A percentile compares a stretch with the other conserved stretches of the same genome.
phyloP scores from a whole-genome alignment of 2,113 vertebrate species.

The Bos javanicus region DNA sequence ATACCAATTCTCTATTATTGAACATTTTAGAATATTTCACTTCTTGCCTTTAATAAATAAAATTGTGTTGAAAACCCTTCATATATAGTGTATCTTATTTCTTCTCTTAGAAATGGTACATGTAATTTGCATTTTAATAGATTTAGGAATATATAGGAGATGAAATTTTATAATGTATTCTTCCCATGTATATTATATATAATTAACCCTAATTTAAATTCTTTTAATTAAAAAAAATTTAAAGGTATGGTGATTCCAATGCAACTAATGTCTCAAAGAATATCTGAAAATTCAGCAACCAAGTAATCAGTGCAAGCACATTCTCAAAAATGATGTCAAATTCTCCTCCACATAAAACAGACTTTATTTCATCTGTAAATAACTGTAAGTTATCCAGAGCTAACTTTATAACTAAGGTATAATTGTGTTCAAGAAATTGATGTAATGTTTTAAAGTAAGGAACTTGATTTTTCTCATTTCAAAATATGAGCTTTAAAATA shows the following conservation, averaged over 20 bases:
- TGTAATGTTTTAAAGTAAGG: slow-evolving; percentile 1
- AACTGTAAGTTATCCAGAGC: not conserved
- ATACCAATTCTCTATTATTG: not conserved
- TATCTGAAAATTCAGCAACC: not conserved
- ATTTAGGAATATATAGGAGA: not conserved
- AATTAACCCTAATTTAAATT: not conserved
- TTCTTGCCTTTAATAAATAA: not conserved
- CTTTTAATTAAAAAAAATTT: not conserved
- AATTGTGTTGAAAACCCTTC: not conserved
- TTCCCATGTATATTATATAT: not conserved
- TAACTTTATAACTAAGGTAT: not conserved
- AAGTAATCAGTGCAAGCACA: not conserved
- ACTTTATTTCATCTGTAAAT: not conserved
- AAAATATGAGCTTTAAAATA: slow-evolving; percentile 28
- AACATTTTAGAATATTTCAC: not conserved
- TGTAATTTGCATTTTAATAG: not conserved
- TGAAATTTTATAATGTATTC: not conserved
- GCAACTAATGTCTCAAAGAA: not conserved
- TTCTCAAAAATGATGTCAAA: not conserved
- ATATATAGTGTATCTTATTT: not conserved
- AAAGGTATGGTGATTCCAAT: not conserved
- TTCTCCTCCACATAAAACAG: not conserved
- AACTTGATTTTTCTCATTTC: not conserved
- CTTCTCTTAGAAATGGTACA: not conserved
- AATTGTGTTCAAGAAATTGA: not conserved